These are phyloP conservation scores for Diorhabda elongata DNA, from an alignment of 1,140 invertebrate species.

Conservation along the genomic window DNA sequence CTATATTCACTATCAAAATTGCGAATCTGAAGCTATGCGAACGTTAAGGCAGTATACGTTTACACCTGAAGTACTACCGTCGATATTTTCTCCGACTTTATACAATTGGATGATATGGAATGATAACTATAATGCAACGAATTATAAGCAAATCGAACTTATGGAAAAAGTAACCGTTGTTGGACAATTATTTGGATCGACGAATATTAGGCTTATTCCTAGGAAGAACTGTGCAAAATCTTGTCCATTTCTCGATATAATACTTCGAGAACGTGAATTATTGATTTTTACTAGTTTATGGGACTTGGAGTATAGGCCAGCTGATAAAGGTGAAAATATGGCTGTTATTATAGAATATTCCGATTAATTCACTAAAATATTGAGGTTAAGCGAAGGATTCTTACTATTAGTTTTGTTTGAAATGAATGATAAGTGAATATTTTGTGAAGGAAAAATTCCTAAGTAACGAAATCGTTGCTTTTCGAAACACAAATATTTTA, in stretches of 20 bases:
- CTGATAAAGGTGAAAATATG: slow-evolving; percentile 63
- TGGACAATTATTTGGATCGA: slow-evolving; percentile 68
- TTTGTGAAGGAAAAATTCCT: background rate
- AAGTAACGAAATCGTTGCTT: too few species aligned
- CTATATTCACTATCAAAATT: slow-evolving; percentile 85
- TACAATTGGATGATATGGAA: slow-evolving; percentile 80
- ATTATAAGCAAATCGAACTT: slow-evolving; percentile 69
- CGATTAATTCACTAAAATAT: slow-evolving; percentile 8
- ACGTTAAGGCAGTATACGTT: slow-evolving; percentile 57
- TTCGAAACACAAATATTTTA: too few species aligned
- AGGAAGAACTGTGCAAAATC: slow-evolving; percentile 64
- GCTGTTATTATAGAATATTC: slow-evolving; percentile 69
- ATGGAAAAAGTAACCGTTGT: slow-evolving; percentile 66
- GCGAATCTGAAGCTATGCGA: slow-evolving; percentile 66
- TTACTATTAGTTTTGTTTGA: background rate
- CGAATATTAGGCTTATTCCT: slow-evolving; percentile 61
- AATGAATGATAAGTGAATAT: background rate
- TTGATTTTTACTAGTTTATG: slow-evolving; percentile 70
- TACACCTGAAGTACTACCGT: slow-evolving; percentile 71
- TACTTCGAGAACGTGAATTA: slow-evolving; percentile 65
- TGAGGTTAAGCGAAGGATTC: background rate
- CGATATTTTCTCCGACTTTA: slow-evolving; percentile 68
- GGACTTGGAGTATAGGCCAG: slow-evolving; percentile 72
- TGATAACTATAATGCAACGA: slow-evolving; percentile 67
- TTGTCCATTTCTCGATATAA: slow-evolving; percentile 62